Evolutionary conservation across 2,797 vertebrate genomes (phyloP).

Genomic region (Amblyopsis hoosieri): DNA sequence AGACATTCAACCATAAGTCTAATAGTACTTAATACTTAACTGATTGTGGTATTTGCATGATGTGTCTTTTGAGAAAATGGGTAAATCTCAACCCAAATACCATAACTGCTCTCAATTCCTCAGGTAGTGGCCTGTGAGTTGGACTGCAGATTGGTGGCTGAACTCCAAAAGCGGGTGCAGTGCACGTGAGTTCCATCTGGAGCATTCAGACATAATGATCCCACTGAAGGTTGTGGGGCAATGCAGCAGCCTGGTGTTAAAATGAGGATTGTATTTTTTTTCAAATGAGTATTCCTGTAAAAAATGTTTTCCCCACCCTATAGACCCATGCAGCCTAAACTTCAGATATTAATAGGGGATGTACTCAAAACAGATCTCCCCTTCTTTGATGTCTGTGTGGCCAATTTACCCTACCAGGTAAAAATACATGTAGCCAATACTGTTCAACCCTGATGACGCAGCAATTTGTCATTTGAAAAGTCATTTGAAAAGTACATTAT

Average conservation of each 20-base stretch:
- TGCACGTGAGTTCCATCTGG: conserved; percentile 87
- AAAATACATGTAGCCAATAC: background rate
- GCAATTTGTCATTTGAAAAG: background rate
- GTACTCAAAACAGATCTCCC: conserved; percentile 93
- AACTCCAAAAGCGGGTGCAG: conserved; percentile 98
- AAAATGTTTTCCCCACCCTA: conserved; percentile 9
- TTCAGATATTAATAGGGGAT: conserved; percentile 93
- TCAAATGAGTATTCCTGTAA: background rate
- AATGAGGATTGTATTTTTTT: background rate
- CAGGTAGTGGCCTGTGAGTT: conserved; percentile 98
- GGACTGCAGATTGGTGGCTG: conserved; percentile 92
- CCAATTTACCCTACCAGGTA: conserved; percentile 98
- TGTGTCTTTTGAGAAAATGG: too few species aligned
- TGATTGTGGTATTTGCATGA: too few species aligned
- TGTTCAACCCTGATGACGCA: background rate
- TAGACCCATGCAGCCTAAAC: conserved; percentile 90
- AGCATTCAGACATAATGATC: background rate
- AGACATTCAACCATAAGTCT: too few species aligned
- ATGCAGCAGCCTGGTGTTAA: background rate
- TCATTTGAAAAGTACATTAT: background rate
- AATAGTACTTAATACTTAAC: too few species aligned
- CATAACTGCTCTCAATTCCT: background rate
- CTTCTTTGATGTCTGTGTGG: conserved; percentile 95
- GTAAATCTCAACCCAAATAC: too few species aligned
- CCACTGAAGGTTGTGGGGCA: background rate